These are phyloP conservation scores for Gymnoscelis rufifasciata DNA, from an alignment of 2,888 invertebrate species.

Conservation along the genomic window DNA sequence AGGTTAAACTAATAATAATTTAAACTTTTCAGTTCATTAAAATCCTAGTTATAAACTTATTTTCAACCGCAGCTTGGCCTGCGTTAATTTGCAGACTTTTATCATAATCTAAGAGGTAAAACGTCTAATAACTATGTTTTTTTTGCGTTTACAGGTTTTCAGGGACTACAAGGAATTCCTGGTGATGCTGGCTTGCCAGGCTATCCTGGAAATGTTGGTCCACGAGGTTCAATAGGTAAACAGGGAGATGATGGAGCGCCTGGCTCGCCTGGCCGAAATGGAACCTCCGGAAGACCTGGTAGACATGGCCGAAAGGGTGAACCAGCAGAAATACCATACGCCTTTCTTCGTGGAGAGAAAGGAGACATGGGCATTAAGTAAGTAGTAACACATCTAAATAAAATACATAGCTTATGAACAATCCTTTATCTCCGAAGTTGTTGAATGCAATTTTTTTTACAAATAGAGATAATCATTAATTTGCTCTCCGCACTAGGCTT, in stretches of 20 bases:
- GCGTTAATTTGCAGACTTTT: too few species aligned
- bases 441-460: too few species aligned
- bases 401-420: not conserved
- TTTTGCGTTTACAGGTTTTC: slow-evolving; percentile 47
- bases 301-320: slow-evolving; percentile 73
- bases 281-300: slow-evolving; percentile 74
- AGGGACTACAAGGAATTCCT: slow-evolving; percentile 60
- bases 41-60: too few species aligned
- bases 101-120: too few species aligned
- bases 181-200: slow-evolving; percentile 67
- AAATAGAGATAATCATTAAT: too few species aligned
- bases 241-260: slow-evolving; percentile 67
- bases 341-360: slow-evolving; percentile 63
- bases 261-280: slow-evolving; percentile 70
- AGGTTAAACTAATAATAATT: too few species aligned
- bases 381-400: slow-evolving; percentile 12
- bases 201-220: slow-evolving; percentile 46
- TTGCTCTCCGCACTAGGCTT: too few species aligned
- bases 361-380: slow-evolving; percentile 70
- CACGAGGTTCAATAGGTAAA: slow-evolving; percentile 50
- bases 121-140: too few species aligned
- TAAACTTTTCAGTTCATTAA: too few species aligned
- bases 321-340: slow-evolving; percentile 51
- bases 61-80: too few species aligned
- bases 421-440: too few species aligned